Conservation (phyloP, 1,140 invertebrate species). For the Delia radicum region DNA sequence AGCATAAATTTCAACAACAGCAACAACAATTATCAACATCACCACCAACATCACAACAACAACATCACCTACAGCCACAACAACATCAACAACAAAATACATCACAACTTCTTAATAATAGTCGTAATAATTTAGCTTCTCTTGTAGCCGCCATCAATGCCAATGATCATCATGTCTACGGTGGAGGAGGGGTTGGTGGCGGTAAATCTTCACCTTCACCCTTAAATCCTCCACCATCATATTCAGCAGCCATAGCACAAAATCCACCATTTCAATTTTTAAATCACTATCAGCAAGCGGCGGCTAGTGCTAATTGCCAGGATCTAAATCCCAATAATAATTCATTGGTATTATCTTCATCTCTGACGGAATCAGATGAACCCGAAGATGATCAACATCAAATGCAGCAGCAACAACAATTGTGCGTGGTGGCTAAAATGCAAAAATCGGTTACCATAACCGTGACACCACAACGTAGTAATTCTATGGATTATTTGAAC, state of each 20-base stretch:
- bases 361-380: slow-evolving; percentile 7
- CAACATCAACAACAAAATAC: slow-evolving; percentile 22
- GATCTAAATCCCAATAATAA: slow-evolving; percentile 13
- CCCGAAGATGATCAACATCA: slow-evolving; percentile 34
- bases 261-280: slow-evolving; percentile 28
- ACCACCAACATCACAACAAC: slow-evolving; percentile 29
- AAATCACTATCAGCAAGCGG: slow-evolving; percentile 30
- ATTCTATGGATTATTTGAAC: slow-evolving; percentile 84
- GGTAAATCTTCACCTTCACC: slow-evolving; percentile 14
- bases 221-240: slow-evolving; percentile 25
- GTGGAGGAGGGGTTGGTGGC: neutral
- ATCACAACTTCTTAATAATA: slow-evolving; percentile 34
- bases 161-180: slow-evolving; percentile 32
- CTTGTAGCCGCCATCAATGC: slow-evolving; percentile 51
- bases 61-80: slow-evolving; percentile 26
- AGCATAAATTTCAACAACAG: slow-evolving; percentile 55
- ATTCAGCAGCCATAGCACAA: slow-evolving; percentile 28
- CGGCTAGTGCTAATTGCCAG: neutral
- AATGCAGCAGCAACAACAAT: slow-evolving; percentile 41
- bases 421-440: slow-evolving; percentile 56
- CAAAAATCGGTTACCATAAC: slow-evolving; percentile 65
- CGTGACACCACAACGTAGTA: slow-evolving; percentile 72
- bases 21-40: slow-evolving; percentile 38
- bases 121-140: slow-evolving; percentile 51
- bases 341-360: slow-evolving; percentile 1